Conservation (phyloP, 2,797 vertebrate species). For the Chrosomus eos region DNA sequence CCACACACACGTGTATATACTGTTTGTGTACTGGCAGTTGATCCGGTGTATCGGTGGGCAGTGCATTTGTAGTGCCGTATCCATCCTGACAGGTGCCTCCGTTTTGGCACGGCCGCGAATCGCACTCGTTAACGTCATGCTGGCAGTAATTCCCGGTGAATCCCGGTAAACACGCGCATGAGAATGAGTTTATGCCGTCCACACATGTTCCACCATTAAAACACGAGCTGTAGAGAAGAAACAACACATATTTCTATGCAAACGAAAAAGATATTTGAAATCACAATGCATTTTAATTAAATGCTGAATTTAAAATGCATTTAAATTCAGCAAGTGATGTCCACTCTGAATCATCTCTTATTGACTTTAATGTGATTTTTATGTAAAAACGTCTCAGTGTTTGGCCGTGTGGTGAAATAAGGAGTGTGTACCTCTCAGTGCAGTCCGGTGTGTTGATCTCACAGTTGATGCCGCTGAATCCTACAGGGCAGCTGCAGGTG, state of each 20-base stretch:
- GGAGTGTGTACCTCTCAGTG: conserved; percentile 87
- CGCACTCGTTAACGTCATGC: conserved; percentile 93
- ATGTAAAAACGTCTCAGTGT: neutral
- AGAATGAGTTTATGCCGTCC: conserved; percentile 95
- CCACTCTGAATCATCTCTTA: neutral
- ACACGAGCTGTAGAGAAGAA: conserved; percentile 83
- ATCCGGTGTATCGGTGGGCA: conserved; percentile 91
- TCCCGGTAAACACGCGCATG: conserved; percentile 88
- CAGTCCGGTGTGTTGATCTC: conserved; percentile 97
- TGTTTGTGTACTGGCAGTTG: conserved; percentile 89
- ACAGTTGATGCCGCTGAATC: conserved; percentile 95
- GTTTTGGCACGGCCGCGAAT: conserved; percentile 91
- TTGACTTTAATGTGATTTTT: neutral
- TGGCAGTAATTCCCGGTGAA: conserved; percentile 97
- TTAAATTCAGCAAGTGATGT: neutral
- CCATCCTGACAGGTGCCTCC: conserved; percentile 96
- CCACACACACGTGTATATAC: too few species aligned
- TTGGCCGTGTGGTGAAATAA: neutral
- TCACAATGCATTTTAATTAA: neutral
- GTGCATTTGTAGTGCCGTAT: conserved; percentile 96
- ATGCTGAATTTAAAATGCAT: neutral
- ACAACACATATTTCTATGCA: conserved; percentile 46
- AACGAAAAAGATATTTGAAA: neutral
- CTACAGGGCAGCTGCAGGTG: conserved; percentile 90
- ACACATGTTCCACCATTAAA: conserved; percentile 93